phyloP scores from a whole-genome alignment of 2,888 invertebrate species.

The Ptilodon capucinus region DNA sequence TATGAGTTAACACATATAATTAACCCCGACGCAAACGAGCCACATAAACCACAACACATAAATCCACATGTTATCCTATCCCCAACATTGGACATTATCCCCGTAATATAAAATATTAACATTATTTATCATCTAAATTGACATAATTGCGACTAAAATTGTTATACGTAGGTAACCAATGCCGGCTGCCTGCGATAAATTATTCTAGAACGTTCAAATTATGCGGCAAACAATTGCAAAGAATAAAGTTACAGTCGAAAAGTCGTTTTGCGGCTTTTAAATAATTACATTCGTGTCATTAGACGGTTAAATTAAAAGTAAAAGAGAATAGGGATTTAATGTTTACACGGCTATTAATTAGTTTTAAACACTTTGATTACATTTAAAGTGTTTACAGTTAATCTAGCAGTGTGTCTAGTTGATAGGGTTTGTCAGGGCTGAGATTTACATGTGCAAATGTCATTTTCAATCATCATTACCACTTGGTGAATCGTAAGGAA shows the following conservation, averaged over 20 bases:
- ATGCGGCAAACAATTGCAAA: background rate
- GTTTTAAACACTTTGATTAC: background rate
- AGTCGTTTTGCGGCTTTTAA: conserved; percentile 18
- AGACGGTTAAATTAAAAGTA: background rate
- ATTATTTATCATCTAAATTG: conserved; percentile 32
- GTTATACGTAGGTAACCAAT: conserved; percentile 21
- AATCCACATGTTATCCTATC: background rate
- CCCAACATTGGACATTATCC: background rate
- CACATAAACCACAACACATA: background rate
- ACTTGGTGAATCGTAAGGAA: too few relatives aligned
- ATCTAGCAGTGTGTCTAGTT: too few relatives aligned
- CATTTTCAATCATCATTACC: too few relatives aligned
- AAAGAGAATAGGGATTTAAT: background rate
- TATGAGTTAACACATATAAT: background rate
- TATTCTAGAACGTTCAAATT: conserved; percentile 26
- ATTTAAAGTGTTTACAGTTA: too few relatives aligned
- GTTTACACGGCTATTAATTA: background rate
- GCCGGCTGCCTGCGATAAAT: conserved; percentile 31
- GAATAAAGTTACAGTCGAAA: background rate
- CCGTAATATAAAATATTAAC: conserved; percentile 12
- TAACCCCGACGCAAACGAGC: background rate
- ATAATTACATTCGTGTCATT: conserved; percentile 1
- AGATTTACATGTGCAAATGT: too few relatives aligned
- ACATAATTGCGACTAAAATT: conserved; percentile 25
- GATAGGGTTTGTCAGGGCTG: too few relatives aligned